These are phyloP conservation scores for Holothuria glaberrima DNA, from an alignment of 35 echinoderm and acorn worm genomes.

Conservation along the genomic window DNA sequence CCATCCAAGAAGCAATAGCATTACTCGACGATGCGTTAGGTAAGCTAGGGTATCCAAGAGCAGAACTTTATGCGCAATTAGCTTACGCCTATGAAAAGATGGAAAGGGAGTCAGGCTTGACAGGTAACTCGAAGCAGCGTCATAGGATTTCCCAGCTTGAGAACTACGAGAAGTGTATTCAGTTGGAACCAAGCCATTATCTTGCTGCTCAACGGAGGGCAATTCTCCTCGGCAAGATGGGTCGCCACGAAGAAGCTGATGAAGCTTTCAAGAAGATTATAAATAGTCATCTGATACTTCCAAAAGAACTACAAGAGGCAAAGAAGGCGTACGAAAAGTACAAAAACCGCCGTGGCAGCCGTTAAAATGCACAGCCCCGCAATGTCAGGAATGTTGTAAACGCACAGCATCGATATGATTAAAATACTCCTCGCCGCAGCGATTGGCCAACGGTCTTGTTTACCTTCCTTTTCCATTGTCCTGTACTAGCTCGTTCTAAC, in stretches of 20 bases:
- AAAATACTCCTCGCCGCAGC: no score
- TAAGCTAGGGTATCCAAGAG: neutral
- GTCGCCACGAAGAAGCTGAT: neutral
- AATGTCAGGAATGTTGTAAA: no score
- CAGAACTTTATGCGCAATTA: neutral
- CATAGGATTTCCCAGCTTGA: neutral
- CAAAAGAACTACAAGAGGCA: neutral
- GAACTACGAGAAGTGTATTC: neutral
- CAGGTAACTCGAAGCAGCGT: neutral
- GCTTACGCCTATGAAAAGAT: neutral
- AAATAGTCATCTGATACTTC: neutral
- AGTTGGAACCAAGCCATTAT: neutral
- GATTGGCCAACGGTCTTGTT: no score
- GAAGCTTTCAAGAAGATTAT: neutral
- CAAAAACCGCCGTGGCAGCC: no score
- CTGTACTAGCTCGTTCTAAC: no score
- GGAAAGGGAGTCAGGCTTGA: no score
- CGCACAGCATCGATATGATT: no score
- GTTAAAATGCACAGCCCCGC: no score
- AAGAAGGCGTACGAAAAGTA: no score
- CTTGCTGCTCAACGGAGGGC: neutral
- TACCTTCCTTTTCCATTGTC: no score
- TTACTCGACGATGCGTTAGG: neutral
- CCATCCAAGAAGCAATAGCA: neutral
- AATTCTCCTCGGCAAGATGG: neutral